Evolutionary conservation across 2,888 invertebrate genomes (phyloP).

Genomic region (Pammene aurita): DNA sequence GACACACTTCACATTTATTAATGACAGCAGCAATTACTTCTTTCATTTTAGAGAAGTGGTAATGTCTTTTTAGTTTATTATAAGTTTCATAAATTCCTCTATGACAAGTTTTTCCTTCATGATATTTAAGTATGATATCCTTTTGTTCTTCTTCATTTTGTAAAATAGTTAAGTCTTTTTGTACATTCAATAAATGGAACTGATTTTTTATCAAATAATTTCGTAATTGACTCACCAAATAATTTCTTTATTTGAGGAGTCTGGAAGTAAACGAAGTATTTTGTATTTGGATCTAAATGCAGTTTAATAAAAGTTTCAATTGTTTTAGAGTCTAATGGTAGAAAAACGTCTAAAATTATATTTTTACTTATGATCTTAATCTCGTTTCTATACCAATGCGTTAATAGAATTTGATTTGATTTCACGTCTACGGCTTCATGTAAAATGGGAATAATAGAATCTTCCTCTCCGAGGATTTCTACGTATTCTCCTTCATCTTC

Average conservation of each 20-base stretch:
- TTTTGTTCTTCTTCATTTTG: constrained; percentile 41
- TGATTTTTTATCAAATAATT: constrained; percentile 39
- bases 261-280: too few relatives aligned
- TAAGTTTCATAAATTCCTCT: constrained; percentile 45
- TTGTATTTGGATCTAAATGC: constrained; percentile 46
- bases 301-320: constrained; percentile 49
- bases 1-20: constrained; percentile 47
- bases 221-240: constrained; percentile 29
- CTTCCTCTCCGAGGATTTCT: too few relatives aligned
- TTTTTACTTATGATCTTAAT: constrained; percentile 46
- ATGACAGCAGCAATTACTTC: too few relatives aligned
- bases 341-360: constrained; percentile 48
- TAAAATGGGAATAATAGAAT: neutral
- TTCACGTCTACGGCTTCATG: constrained; percentile 1
- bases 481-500: neutral
- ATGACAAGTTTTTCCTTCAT: too few relatives aligned
- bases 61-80: too few relatives aligned
- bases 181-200: too few relatives aligned
- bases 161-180: constrained; percentile 34
- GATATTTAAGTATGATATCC: constrained; percentile 41
- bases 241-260: constrained; percentile 37
- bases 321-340: constrained; percentile 45
- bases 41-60: constrained; percentile 41
- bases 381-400: constrained; percentile 47
- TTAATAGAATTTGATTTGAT: constrained; percentile 46